Evolutionary conservation across 2,113 vertebrate genomes (phyloP).

Genomic region (Macrotus californicus): DNA sequence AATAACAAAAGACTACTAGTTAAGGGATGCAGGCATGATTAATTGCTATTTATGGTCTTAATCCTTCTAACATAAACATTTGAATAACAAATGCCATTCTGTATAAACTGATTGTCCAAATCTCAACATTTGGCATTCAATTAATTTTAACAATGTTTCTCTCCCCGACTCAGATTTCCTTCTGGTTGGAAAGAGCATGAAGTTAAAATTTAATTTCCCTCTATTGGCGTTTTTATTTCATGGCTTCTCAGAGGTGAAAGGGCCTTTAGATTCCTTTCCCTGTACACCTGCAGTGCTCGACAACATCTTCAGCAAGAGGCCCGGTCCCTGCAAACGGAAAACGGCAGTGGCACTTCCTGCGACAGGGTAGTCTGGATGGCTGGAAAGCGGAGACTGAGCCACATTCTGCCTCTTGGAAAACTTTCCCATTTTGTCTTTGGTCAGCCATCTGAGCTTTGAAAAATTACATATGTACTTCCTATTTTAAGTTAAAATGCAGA

Average conservation of each 20-base stretch:
- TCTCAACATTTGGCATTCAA: not conserved
- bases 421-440: not conserved
- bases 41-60: not conserved
- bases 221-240: not conserved
- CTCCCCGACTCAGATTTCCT: not conserved
- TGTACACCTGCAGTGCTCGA: not conserved
- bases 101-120: constrained; percentile 14
- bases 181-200: not conserved
- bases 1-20: not conserved
- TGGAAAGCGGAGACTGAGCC: not conserved
- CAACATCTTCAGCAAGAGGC: not conserved
- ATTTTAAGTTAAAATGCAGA: not conserved
- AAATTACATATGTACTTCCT: not conserved
- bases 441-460: not conserved
- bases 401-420: not conserved
- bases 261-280: not conserved
- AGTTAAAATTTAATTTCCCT: not conserved
- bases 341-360: not conserved
- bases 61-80: constrained; percentile 34
- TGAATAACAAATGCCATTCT: constrained; percentile 10
- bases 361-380: not conserved
- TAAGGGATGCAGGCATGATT: not conserved
- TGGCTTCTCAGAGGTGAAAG: not conserved
- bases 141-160: not conserved
- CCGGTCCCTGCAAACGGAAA: not conserved